These are phyloP conservation scores for Apamea sordens DNA, from an alignment of 2,888 invertebrate genomes.

Conservation along the genomic window DNA sequence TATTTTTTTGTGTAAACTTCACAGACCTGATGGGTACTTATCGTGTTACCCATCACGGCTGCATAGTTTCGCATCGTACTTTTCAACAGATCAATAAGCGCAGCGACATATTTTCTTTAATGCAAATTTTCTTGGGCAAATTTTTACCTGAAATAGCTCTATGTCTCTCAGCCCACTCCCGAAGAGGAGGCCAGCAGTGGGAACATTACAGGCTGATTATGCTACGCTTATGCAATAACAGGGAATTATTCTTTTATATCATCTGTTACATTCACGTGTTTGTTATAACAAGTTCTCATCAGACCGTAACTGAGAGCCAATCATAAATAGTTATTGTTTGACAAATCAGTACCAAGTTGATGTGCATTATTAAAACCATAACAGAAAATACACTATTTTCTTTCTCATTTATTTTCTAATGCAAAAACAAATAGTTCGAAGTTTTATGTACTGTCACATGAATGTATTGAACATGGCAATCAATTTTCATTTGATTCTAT, in stretches of 20 bases:
- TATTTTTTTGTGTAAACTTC: neutral
- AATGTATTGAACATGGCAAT: slow-evolving; percentile 12
- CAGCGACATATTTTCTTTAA: neutral
- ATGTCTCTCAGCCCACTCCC: too few species aligned
- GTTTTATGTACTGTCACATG: slow-evolving; percentile 25
- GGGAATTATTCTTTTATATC: neutral
- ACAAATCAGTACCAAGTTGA: slow-evolving; percentile 15
- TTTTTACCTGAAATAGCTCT: neutral
- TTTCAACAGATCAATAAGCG: too few species aligned
- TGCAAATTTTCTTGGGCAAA: neutral
- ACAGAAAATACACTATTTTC: slow-evolving; percentile 27
- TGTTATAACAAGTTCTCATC: slow-evolving; percentile 1
- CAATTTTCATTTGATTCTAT: slow-evolving; percentile 6
- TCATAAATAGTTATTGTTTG: slow-evolving; percentile 34
- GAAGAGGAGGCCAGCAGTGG: too few species aligned
- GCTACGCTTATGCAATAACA: too few species aligned
- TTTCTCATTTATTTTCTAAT: slow-evolving; percentile 34
- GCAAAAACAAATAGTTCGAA: slow-evolving; percentile 23
- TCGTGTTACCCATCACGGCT: too few species aligned
- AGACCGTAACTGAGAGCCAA: slow-evolving; percentile 18
- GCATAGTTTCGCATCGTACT: neutral
- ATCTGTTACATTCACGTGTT: slow-evolving; percentile 24
- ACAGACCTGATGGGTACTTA: neutral
- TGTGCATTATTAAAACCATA: slow-evolving; percentile 28
- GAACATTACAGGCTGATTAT: too few species aligned